A percentile compares a stretch with the other conserved stretches of the same genome.
These are phyloP conservation scores for Rhombomys opimus DNA, from an alignment of 2,113 vertebrate species.

Conservation along the genomic window DNA sequence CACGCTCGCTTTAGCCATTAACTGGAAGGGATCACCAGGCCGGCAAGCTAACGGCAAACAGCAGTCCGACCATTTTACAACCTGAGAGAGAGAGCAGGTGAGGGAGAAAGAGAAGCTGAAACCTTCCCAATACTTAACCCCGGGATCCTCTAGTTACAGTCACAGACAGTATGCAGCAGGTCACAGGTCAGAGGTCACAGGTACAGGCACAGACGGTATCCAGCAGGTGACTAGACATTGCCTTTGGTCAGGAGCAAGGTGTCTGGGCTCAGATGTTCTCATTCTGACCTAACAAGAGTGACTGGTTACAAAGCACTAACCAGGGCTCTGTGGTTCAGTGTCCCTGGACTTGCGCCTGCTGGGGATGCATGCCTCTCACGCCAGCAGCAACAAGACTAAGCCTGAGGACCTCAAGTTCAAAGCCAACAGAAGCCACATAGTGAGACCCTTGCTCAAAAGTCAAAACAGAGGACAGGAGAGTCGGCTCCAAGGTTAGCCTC, in stretches of 20 bases:
- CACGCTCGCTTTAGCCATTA: constrained; percentile 92
- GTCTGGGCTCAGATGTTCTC: background rate
- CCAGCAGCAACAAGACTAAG: background rate
- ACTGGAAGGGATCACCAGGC: constrained; percentile 90
- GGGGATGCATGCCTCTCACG: background rate
- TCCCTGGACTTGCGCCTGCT: background rate
- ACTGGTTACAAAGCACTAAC: background rate
- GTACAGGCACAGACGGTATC: background rate
- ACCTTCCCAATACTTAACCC: background rate
- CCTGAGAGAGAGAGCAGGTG: constrained; percentile 80
- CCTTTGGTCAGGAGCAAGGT: background rate
- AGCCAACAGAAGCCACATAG: background rate
- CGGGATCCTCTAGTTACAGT: background rate
- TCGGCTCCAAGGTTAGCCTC: background rate
- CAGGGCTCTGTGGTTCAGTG: background rate
- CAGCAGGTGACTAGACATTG: background rate
- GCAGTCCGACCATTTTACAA: constrained; percentile 94
- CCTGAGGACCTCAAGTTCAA: background rate
- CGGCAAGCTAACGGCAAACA: constrained; percentile 92
- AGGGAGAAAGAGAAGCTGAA: background rate
- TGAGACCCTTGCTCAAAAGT: background rate
- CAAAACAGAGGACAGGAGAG: background rate
- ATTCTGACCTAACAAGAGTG: background rate
- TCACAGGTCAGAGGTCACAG: too few relatives aligned
- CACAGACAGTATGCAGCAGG: too few relatives aligned